Base-by-base conservation (phyloP, 1,140 invertebrate species). In the Vollenhovia emeryi region DNA sequence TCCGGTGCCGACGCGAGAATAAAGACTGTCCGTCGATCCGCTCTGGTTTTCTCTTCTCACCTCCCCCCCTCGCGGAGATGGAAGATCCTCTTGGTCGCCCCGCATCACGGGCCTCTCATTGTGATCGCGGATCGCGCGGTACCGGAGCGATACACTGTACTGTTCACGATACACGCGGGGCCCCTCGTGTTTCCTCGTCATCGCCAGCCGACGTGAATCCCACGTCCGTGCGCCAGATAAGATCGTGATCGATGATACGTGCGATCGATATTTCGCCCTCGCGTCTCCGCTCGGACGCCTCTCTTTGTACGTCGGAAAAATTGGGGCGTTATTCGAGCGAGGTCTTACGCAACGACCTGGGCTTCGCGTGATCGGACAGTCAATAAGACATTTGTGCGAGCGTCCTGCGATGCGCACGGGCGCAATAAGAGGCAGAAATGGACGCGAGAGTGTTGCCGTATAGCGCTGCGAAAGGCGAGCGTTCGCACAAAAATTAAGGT, bases 201-300 rank as follows among this genome's bases (percentile, higher is more conserved):
- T 87, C 69, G 33, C 52, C 45, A 36, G 48, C 36, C 50, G 57
- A 62, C 69, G 36, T 60, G 83, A 57, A 82, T 74, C 43, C 43
- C 74, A 24, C 27, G 59, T 30, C 57, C 21, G 50, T 48, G n/a
- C 82, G 43, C 36, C 73, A 45, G 87, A 89, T 89, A 89, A 89
- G 69, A 89, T 89, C 87, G 87, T 89, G 88, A 89, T 89, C 88
- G 88, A 89, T 89, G 60, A 66, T 85, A 87, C 55, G 52, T 27
- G 66, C 69, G 88, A 89, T 89, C 79, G 88, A 89, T 86, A 79
- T 84, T 86, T 86, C 48, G 74, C 62, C 84, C 21, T 69, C 40
- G 21, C 9, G 69, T 48, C 43, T 50, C 48, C 30, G 43, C 24
- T 36, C 18, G 13, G 30, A 50, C 68, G 55, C 13, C 64, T 71